phyloP scores from a whole-genome alignment of 2,113 vertebrate genomes.

The Scophthalmus maximus region DNA sequence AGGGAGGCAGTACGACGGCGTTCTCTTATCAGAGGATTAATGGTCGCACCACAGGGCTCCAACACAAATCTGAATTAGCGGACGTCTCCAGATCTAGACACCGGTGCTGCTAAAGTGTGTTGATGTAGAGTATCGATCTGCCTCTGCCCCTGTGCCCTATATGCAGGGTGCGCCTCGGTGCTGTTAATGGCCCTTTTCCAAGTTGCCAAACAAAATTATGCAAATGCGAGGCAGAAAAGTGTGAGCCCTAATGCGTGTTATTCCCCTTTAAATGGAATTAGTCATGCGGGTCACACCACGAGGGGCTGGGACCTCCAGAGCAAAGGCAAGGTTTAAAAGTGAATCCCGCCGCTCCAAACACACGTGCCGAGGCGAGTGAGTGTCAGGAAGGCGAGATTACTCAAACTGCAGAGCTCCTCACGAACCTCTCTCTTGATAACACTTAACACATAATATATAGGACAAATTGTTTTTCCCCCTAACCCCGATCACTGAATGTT shows the following conservation, averaged over 20 bases:
- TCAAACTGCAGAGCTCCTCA: slow-evolving; percentile 15
- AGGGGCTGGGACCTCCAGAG: slow-evolving; percentile 69
- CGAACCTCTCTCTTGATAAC: too few species aligned
- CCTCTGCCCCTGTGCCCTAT: slow-evolving; percentile 36
- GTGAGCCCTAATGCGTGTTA: slow-evolving; percentile 72
- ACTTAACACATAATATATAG: too few species aligned
- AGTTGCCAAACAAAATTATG: slow-evolving; percentile 83
- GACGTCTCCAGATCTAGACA: slow-evolving; percentile 64
- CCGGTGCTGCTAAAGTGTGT: slow-evolving; percentile 60
- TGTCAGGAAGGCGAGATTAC: slow-evolving; percentile 20
- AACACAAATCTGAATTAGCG: slow-evolving; percentile 73
- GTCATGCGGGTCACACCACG: slow-evolving; percentile 80
- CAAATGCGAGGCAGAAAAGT: slow-evolving; percentile 71
- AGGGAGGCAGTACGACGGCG: slow-evolving; percentile 66
- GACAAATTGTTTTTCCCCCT: too few species aligned
- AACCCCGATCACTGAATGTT: too few species aligned
- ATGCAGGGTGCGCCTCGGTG: slow-evolving; percentile 54
- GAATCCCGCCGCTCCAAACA: slow-evolving; percentile 66
- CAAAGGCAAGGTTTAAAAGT: slow-evolving; percentile 78
- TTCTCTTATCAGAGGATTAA: slow-evolving; percentile 79
- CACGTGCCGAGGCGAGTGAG: slow-evolving; percentile 44
- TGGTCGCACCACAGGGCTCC: slow-evolving; percentile 69
- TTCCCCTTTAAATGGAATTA: slow-evolving; percentile 80
- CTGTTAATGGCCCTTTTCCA: slow-evolving; percentile 77
- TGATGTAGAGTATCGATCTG: slow-evolving; percentile 79